Evolutionary conservation across 30 jellyfish, hydroid and myxozoan genomes (phyloP).

Genomic region (Clytia hemisphaerica): DNA sequence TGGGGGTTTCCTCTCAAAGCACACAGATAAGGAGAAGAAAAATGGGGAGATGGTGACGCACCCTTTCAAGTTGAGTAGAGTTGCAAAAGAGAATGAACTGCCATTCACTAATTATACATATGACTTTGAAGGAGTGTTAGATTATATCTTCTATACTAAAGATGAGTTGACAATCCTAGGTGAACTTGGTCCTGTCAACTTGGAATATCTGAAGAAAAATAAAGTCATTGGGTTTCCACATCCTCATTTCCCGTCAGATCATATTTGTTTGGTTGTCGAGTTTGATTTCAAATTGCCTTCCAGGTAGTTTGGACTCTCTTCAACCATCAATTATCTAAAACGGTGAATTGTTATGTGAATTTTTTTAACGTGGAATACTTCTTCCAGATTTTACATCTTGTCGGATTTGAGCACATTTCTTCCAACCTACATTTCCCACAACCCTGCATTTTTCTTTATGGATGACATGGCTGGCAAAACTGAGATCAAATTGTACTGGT

Average conservation of each 20-base stretch:
- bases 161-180: conserved; percentile 66
- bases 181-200: conserved; percentile 74
- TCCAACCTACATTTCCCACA: too few relatives aligned
- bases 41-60: conserved; percentile 72
- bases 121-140: conserved; percentile 83
- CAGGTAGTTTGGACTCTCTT: conserved; percentile 26
- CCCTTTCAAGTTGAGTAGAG: conserved; percentile 59
- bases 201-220: conserved; percentile 62
- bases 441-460: too few relatives aligned
- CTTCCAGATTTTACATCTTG: too few relatives aligned
- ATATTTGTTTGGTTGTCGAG: conserved; percentile 75
- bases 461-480: too few relatives aligned
- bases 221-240: conserved; percentile 92
- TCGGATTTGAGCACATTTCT: too few relatives aligned
- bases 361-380: too few relatives aligned
- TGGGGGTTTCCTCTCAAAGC: conserved; percentile 68
- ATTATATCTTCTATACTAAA: conserved; percentile 79
- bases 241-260: conserved; percentile 97
- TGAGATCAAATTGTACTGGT: too few relatives aligned
- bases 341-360: too few relatives aligned
- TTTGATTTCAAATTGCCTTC: conserved; percentile 49
- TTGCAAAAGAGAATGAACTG: conserved; percentile 60
- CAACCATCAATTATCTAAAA: too few relatives aligned
- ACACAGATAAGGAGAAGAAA: conserved; percentile 56
- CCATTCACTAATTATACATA: conserved; percentile 85